Evolutionary conservation across 1,140 invertebrate genomes (phyloP), one percentile per base, ranked within the genome.

Genomic region (Elysia chlorotica): DNA sequence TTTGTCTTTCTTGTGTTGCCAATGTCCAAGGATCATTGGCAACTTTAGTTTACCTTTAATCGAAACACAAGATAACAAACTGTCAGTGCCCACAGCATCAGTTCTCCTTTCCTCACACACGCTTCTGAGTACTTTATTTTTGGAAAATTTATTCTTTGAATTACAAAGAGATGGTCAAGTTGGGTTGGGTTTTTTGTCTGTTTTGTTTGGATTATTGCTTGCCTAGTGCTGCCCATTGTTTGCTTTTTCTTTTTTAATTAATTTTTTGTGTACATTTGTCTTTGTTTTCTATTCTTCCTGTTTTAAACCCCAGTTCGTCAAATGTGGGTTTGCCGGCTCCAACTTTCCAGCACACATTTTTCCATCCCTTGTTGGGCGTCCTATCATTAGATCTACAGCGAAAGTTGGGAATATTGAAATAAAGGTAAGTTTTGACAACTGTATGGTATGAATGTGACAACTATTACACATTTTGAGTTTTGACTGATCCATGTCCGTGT

Each of bases 311-410:
- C 88, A 99, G 97, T 99, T 99, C 91, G 97, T 99, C 10, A 99
- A 99, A 90, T 99, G 97, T 89, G 98, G 98, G 79, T 99, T 97
- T 92, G 97, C 97, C 77, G 98, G 98, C 59, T 95, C 96, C 69
- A 99, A 99, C 90, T 99, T 99, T 88, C 98, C 98, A 73, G 94
- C 95, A 59, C 93, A 97, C 85, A 99, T 99, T 84, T 99, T 99
- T 88, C 98, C 98, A 48, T 99, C 97, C 2, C 93, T 99, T 91
- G 97, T 99, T 63, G 98, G 98, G 71, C 90, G 98, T 84, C 98
- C 98, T 10, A 98, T 99, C 78, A 97, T 99, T 78, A 90, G 97
- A 88, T 98, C 98, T 53, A 93, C 95, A 71, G 96, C 97, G 86
- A 97, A 98, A 92, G 96, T 99, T 80, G 97, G 96, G 76, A 96